These are phyloP conservation scores for Ctenicera cuprea DNA, from an alignment of 2,888 invertebrate species.

Conservation along the genomic window DNA sequence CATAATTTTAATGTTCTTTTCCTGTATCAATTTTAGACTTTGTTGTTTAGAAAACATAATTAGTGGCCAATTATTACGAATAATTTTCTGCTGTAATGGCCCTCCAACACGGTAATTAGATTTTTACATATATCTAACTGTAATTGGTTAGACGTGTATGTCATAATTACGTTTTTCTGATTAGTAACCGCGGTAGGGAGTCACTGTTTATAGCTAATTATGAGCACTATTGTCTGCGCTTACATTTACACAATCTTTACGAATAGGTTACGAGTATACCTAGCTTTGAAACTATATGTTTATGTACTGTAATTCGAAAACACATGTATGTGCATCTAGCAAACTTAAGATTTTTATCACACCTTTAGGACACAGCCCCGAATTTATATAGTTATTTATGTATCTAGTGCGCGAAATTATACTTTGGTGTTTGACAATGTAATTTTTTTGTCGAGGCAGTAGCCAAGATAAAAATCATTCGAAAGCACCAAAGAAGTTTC, in stretches of 20 bases:
- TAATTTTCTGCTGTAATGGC: not conserved
- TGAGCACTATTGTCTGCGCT: not conserved
- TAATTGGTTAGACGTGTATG: slow-evolving; percentile 1
- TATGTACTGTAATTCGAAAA: too few relatives aligned
- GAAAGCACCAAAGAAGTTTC: too few relatives aligned
- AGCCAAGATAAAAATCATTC: too few relatives aligned
- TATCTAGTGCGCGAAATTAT: too few relatives aligned
- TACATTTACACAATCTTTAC: not conserved
- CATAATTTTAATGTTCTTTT: not conserved
- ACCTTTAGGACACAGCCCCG: too few relatives aligned
- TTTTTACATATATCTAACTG: slow-evolving; percentile 25
- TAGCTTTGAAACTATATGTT: too few relatives aligned
- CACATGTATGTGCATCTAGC: too few relatives aligned
- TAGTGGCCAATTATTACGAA: not conserved
- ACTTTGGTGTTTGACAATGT: too few relatives aligned
- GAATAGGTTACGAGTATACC: not conserved
- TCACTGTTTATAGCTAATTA: not conserved
- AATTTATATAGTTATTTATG: too few relatives aligned
- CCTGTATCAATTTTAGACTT: slow-evolving; percentile 5
- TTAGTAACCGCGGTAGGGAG: slow-evolving; percentile 5
- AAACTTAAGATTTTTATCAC: too few relatives aligned
- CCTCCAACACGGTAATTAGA: slow-evolving; percentile 10
- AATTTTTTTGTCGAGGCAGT: too few relatives aligned
- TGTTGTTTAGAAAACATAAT: not conserved
- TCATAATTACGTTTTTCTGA: slow-evolving; percentile 1